Conservation (phyloP, 2,888 invertebrate genomes). For the Chloroclysta siterata region DNA sequence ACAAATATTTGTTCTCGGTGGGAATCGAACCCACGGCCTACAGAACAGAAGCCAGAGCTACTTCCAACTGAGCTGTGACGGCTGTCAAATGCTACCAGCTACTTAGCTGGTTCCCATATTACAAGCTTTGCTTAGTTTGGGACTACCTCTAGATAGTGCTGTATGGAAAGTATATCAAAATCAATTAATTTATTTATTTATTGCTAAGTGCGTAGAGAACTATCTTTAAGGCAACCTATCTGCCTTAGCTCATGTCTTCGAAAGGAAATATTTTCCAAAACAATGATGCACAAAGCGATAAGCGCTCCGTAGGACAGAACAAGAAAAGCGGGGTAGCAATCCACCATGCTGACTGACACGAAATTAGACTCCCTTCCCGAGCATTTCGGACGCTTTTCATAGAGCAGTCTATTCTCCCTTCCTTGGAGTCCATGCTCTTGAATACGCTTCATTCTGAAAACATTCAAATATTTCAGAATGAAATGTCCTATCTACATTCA, state of each 20-base stretch:
- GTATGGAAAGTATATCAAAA: too few relatives aligned
- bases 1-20: too few relatives aligned
- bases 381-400: slow-evolving; percentile 87
- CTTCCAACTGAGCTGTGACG: too few relatives aligned
- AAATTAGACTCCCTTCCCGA: slow-evolving; percentile 85
- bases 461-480: background rate
- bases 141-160: too few relatives aligned
- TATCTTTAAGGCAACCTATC: slow-evolving; percentile 35
- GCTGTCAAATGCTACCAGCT: too few relatives aligned
- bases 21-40: too few relatives aligned
- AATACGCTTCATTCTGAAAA: slow-evolving; percentile 70
- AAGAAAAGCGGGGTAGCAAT: slow-evolving; percentile 81
- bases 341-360: slow-evolving; percentile 87
- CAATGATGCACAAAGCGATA: slow-evolving; percentile 54
- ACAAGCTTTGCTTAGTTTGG: too few relatives aligned
- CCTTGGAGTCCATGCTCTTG: slow-evolving; percentile 84
- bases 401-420: slow-evolving; percentile 84
- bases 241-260: slow-evolving; percentile 48
- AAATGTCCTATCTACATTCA: too few relatives aligned
- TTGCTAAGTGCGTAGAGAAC: too few relatives aligned
- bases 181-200: too few relatives aligned
- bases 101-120: too few relatives aligned
- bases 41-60: too few relatives aligned
- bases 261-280: slow-evolving; percentile 57
- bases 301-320: slow-evolving; percentile 67